phyloP scores from a whole-genome alignment of 1,140 invertebrate species.

The Saccostrea echinata region DNA sequence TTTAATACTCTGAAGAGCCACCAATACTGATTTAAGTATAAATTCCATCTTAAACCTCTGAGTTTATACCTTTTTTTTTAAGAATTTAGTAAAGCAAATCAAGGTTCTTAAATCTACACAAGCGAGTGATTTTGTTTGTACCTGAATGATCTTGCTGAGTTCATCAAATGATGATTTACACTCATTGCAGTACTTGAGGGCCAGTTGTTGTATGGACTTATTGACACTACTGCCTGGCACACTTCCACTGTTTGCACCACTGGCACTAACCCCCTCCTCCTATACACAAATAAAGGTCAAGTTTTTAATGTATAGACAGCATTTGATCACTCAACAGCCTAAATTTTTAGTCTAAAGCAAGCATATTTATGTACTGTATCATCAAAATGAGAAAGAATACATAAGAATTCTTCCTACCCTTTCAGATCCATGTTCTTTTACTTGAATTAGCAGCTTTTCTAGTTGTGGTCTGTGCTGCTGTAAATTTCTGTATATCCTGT shows the following conservation, averaged over 20 bases:
- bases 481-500: conserved; percentile 94
- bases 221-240: conserved; percentile 80
- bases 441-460: conserved; percentile 86
- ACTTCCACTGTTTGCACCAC: conserved; percentile 47
- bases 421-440: conserved; percentile 76
- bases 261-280: conserved; percentile 44
- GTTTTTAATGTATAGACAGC: neutral
- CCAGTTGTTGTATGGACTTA: conserved; percentile 83
- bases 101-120: neutral
- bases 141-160: conserved; percentile 95
- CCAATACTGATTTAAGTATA: no score
- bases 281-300: neutral
- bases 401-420: conserved; percentile 44
- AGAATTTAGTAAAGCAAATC: neutral
- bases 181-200: conserved; percentile 96
- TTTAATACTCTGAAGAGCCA: no score
- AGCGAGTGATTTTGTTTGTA: conserved; percentile 40
- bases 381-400: neutral
- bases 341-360: neutral
- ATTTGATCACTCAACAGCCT: neutral
- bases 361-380: neutral
- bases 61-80: neutral
- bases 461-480: conserved; percentile 90
- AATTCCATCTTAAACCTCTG: no score
- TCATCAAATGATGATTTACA: conserved; percentile 97